Percentiles rank a stretch among this genome's conserved stretches.
These are phyloP conservation scores for Xiphophorus hellerii DNA, from an alignment of 2,113 vertebrate genomes.

Conservation along the genomic window DNA sequence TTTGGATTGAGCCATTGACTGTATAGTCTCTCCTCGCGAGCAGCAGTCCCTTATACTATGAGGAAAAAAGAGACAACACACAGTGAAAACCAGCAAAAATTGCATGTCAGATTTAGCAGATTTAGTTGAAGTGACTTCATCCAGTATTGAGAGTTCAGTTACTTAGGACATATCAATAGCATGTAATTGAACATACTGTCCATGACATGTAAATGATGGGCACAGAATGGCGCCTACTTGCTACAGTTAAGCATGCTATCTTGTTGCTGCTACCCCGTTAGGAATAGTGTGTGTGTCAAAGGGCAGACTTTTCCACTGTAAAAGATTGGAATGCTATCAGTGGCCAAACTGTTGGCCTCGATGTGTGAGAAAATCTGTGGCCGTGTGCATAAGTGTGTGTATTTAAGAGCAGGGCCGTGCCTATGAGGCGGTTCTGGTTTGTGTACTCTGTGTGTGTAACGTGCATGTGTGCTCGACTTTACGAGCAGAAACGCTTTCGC, in stretches of 20 bases:
- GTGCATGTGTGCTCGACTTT: constrained; percentile 29
- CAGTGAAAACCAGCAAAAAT: no score
- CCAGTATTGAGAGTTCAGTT: not conserved
- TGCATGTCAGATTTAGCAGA: not conserved
- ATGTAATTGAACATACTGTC: constrained; percentile 24
- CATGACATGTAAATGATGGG: constrained; percentile 28
- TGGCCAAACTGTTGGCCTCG: constrained; percentile 59
- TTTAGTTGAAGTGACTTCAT: not conserved
- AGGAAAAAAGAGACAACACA: no score
- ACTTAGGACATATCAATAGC: constrained; percentile 9
- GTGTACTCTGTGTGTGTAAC: constrained; percentile 14
- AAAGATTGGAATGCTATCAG: constrained; percentile 70
- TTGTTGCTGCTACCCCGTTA: constrained; percentile 55
- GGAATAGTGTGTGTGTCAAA: constrained; percentile 64
- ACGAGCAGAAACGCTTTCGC: constrained; percentile 8
- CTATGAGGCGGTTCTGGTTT: constrained; percentile 17
- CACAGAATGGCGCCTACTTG: constrained; percentile 41
- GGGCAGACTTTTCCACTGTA: constrained; percentile 73
- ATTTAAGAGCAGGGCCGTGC: constrained; percentile 12
- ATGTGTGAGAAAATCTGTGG: constrained; percentile 61
- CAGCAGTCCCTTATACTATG: no score
- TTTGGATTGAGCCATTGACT: no score
- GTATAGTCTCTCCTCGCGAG: no score
- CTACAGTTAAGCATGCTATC: constrained; percentile 51
- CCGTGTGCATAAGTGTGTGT: constrained; percentile 9